Conservation (phyloP, 2,113 vertebrate species). For the Natator depressus region DNA sequence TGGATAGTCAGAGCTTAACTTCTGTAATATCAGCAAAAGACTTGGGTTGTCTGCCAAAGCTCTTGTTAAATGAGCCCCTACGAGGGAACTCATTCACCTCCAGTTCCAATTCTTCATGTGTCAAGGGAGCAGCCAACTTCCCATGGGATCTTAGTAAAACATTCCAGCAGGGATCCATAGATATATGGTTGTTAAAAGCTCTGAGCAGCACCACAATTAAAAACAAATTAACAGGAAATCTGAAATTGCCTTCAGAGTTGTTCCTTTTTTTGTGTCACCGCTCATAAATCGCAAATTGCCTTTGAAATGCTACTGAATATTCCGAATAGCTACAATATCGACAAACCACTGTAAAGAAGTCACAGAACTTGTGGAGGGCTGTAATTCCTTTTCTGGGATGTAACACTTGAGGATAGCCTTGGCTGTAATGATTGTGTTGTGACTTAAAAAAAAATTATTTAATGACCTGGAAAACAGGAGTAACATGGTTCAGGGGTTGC, state of each 20-base stretch:
- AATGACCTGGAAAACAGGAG: constrained; percentile 2
- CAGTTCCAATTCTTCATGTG: constrained; percentile 30
- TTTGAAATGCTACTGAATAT: constrained; percentile 31
- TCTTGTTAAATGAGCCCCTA: background rate
- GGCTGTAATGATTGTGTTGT: background rate
- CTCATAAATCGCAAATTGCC: constrained; percentile 50
- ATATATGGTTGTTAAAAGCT: constrained; percentile 16
- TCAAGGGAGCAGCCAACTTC: background rate
- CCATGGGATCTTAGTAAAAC: constrained; percentile 30
- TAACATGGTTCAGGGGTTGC: background rate
- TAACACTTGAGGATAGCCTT: background rate
- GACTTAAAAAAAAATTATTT: constrained; percentile 9
- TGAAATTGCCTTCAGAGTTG: constrained; percentile 50
- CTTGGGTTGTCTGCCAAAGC: background rate
- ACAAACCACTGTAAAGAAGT: background rate
- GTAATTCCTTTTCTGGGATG: background rate
- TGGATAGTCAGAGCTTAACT: background rate
- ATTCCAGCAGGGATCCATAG: constrained; percentile 35
- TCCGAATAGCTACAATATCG: constrained; percentile 17
- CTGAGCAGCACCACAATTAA: constrained; percentile 47
- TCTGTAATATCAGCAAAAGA: constrained; percentile 2
- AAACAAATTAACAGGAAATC: constrained; percentile 57
- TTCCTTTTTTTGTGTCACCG: constrained; percentile 33
- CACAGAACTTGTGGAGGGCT: background rate
- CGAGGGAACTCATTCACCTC: constrained; percentile 16